Evolutionary conservation across 2,797 vertebrate genomes (phyloP), one percentile per base, ranked within the genome.

Genomic region (Tympanoctomys barrerae): DNA sequence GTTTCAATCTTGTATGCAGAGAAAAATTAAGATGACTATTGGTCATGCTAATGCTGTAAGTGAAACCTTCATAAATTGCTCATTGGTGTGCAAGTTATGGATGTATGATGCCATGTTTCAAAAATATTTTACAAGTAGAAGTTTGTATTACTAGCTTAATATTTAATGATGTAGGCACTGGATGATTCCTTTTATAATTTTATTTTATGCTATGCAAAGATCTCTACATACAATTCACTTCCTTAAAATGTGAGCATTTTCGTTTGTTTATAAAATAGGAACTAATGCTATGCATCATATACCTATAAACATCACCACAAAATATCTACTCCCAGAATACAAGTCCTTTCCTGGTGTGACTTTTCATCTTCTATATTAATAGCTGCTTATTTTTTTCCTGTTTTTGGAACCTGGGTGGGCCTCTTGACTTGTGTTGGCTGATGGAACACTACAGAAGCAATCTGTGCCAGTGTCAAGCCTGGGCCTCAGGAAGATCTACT

Each of bases 21-120:
- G 78, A 93, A 88, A 96, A 70, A 68, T 82, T 10, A 94, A 62
- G 7, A 90, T 64, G n/a, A 62, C 87, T 83, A 83, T 79, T 89
- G 87, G 86, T 28, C 62, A 71, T 7, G 46, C 11, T 62, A 75
- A 71, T 78, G 33, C 39, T 21, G 21, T 88, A 85, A 96, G 82
- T 77, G 39, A 59, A 91, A 70, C 77, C 19, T 87, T 49, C 73
- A 84, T 62, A 83, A 90, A 84, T 89, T 61, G 18, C 82, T 91
- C n/a, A 84, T 64, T 86, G 39, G 71, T 86, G 62, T 94, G 8
- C 9, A 95, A 88, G 42, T 83, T 87, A 64, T 81, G 11, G 28
- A 28, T 84, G 6, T 57, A 33, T 21, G 21, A 77, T 90, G 28
- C 12, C 39, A 83, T 59, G 64, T 24, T 96, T 39, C 80, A 61